Evolutionary conservation across 2,113 vertebrate genomes (phyloP), one percentile per base, ranked within the genome.

Genomic region (Chaetura pelagica): DNA sequence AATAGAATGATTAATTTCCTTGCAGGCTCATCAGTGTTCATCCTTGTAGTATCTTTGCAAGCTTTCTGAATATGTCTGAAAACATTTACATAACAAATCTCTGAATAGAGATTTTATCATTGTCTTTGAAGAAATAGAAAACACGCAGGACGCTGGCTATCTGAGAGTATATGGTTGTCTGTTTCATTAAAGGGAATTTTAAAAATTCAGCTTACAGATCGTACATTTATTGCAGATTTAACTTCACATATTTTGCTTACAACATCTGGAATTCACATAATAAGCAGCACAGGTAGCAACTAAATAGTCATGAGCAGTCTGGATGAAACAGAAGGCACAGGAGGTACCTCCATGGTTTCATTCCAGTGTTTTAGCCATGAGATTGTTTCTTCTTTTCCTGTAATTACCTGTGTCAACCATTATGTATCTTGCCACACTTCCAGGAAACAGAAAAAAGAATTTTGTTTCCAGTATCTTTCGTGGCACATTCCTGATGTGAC

Each of bases 1-100:
- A 86, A 57, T 29, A 64, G 51, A 74, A 72, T 87, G 68, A 86
- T 86, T 93, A 67, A 92, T 92, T 93, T 95, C 32, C 30, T 81
- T 52, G 27, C 61, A 34, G 61, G 38, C 38, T 84, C 52, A 78
- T 94, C 67, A 54, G 38, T 64, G 74, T 38, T 87, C 48, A 72
- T 78, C 66, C n/a, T 44, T 71, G 16, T 38, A 23, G 19, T 38
- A 55, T 73, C 51, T 80, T 77, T 84, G 23, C 20, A 58, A 67
- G 30, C 11, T 82, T 79, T 58, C 42, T 68, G 57, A 62, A 32
- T 35, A 16, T 4, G 2, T 32, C 57, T 94, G 61, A 75, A 91
- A 81, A 81, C 17, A 84, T 75, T 89, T 93, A n/a, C 14, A 3
- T 52, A 75, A 15, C n/a, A 66, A 26, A 14, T 35, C 8, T 46